These are phyloP conservation scores for Acanthurus tractus DNA, from an alignment of 2,797 vertebrate species.

Conservation along the genomic window DNA sequence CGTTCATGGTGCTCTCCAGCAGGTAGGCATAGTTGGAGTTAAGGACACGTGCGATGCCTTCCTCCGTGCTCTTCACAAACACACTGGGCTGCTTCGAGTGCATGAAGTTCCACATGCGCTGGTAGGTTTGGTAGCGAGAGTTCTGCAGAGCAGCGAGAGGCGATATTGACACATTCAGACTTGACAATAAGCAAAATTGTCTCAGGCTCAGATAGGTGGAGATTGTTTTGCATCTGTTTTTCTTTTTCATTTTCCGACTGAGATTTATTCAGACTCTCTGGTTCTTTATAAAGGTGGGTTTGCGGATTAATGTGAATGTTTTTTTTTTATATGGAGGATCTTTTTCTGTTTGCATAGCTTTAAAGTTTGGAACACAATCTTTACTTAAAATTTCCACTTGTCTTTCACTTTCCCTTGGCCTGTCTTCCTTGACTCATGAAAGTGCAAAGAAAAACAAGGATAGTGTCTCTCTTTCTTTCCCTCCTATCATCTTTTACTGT, in stretches of 20 bases:
- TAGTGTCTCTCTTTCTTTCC: constrained; percentile 50
- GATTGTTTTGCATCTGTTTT: constrained; percentile 32
- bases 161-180: background rate
- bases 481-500: constrained; percentile 52
- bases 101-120: constrained; percentile 99
- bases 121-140: constrained; percentile 99
- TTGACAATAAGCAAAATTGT: constrained; percentile 25
- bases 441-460: constrained; percentile 43
- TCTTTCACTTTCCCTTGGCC: constrained; percentile 38
- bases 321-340: background rate
- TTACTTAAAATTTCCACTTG: constrained; percentile 44
- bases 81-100: constrained; percentile 99
- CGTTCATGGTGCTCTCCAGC: constrained; percentile 99
- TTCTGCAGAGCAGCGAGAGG: constrained; percentile 84
- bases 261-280: constrained; percentile 36
- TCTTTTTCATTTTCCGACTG: constrained; percentile 35
- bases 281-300: background rate
- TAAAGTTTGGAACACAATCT: constrained; percentile 33
- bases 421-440: constrained; percentile 36
- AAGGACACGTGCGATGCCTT: constrained; percentile 96
- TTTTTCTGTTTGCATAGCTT: constrained; percentile 14
- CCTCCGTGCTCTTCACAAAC: constrained; percentile 99
- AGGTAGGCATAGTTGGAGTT: constrained; percentile 99
- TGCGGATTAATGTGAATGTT: constrained; percentile 15
- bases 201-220: constrained; percentile 11